Base-by-base conservation (phyloP, 2,888 invertebrate genomes). In the Theretra japonica region DNA sequence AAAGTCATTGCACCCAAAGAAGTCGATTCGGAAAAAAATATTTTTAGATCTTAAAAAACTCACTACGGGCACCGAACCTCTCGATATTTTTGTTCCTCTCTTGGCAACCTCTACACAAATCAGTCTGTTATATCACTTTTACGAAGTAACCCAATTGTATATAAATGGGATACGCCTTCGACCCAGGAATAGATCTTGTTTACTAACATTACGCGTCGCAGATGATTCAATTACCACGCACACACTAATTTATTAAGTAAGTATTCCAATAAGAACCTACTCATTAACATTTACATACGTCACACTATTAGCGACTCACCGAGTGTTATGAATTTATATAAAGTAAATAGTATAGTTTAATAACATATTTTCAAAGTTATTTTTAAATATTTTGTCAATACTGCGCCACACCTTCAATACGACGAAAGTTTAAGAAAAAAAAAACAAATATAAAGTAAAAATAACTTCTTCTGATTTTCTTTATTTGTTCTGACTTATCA, bases 111-210 rank as follows among this genome's bases (percentile, higher is more conserved):
- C n/a, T 56, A 7, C 7, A 56, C 19, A 56, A 21, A 30, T 30
- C 19, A 17, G 17, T 30, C 6, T 17, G 50, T 60, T 7, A 19
- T 60, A 60, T 30, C 8, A 60, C 30, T 30, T n/a, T 19, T 7
- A 33, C 21, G 28, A 60, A 30, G 8, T 11, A 58, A 15, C 1
- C 58, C 58, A 17, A 25, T 25, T 58, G 15, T 25, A 25, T 15
- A 48, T 23, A 23, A 48, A 65, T 53, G 53, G 65, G 23, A 48
- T 48, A 65, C 48, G 17, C 23, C 65, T 48, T 17, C 23, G 15
- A 48, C 17, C 48, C 41, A 65, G 17, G 5, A 48, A 65, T 65
- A 65, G 23, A 65, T 5, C 65, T 48, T 65, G 65, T 65, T 65
- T 48, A 65, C 17, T n/a, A 21, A 17, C 65, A 48, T 23, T 65